These are phyloP conservation scores for Hirtodrosophila duncani DNA, from an alignment of 2,888 invertebrate species.

Conservation along the genomic window DNA sequence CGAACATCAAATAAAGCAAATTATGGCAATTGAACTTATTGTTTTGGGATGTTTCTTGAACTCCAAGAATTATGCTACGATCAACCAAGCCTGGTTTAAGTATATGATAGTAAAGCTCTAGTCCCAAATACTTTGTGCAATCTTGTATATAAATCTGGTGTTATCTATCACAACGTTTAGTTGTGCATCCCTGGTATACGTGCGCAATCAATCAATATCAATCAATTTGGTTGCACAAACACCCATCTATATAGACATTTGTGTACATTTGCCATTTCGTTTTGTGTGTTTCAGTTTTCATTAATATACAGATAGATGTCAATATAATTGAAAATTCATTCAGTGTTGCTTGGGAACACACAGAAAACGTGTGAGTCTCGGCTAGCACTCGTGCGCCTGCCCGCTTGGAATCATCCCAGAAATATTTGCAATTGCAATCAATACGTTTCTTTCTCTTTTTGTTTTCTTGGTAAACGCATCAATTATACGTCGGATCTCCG, in stretches of 20 bases:
- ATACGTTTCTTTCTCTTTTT: constrained; percentile 18
- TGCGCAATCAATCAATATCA: too few species aligned
- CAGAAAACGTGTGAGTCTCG: constrained; percentile 48
- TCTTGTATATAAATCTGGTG: not conserved
- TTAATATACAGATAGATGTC: not conserved
- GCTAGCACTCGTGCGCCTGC: constrained; percentile 17
- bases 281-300: not conserved
- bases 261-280: constrained; percentile 47
- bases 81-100: too few species aligned
- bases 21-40: too few species aligned
- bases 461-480: constrained; percentile 45
- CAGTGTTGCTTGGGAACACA: constrained; percentile 48
- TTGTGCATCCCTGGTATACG: not conserved
- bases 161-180: too few species aligned
- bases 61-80: too few species aligned
- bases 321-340: constrained; percentile 57
- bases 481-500: constrained; percentile 48
- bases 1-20: too few species aligned
- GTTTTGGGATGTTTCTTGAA: too few species aligned
- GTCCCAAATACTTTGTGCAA: not conserved
- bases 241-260: constrained; percentile 13
- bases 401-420: constrained; percentile 25
- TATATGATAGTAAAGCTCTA: too few species aligned
- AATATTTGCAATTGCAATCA: constrained; percentile 54
- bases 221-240: too few species aligned